These are phyloP conservation scores for Spizella passerina DNA, from an alignment of 2,797 vertebrate species.

Conservation along the genomic window DNA sequence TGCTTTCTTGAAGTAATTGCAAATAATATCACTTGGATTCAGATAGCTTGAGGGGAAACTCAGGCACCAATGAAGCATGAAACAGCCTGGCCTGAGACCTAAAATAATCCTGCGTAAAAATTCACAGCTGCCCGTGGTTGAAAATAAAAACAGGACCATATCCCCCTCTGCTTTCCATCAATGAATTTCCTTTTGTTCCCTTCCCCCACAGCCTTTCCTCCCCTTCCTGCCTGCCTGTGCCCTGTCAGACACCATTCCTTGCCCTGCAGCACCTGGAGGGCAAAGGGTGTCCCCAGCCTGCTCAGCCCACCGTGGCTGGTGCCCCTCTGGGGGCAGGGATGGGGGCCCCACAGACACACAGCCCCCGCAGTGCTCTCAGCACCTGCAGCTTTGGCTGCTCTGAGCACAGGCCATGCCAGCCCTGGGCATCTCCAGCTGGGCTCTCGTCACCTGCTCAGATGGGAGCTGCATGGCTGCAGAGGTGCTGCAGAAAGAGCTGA, in stretches of 20 bases:
- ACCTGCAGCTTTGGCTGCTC: neutral
- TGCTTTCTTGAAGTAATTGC: constrained; percentile 54
- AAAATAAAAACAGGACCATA: constrained; percentile 20
- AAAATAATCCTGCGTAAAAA: constrained; percentile 27
- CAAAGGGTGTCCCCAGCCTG: neutral
- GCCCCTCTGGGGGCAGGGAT: neutral
- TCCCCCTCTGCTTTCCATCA: neutral
- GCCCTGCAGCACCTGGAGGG: accelerated
- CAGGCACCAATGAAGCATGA: neutral
- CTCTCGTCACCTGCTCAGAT: neutral
- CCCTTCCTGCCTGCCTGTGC: neutral
- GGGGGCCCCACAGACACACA: accelerated
- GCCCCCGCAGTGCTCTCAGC: accelerated
- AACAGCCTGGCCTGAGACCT: neutral
- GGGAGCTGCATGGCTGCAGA: accelerated
- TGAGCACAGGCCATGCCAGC: accelerated
- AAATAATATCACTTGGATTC: constrained; percentile 45
- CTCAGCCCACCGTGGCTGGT: accelerated
- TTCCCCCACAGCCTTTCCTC: neutral
- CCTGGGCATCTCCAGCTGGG: neutral
- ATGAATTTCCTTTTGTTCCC: constrained; percentile 3
- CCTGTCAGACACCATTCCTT: neutral
- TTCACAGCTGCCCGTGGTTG: neutral
- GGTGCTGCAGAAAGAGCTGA: neutral
- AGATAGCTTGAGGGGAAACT: constrained; percentile 24